These are phyloP conservation scores for Agrochola litura DNA, from an alignment of 2,888 invertebrate genomes.

Conservation along the genomic window DNA sequence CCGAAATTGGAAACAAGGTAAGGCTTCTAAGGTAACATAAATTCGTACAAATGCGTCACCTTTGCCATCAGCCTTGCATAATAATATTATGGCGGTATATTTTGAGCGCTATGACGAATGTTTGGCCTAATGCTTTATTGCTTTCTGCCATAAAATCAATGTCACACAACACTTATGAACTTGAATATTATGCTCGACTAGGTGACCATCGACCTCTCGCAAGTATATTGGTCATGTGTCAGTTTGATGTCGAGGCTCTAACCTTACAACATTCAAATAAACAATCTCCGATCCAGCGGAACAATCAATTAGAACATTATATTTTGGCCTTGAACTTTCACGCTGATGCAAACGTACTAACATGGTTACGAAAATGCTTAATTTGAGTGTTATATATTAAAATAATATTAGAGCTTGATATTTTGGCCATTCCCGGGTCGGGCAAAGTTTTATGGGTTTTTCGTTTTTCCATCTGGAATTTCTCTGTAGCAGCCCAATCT, in stretches of 20 bases:
- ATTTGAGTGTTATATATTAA: constrained; percentile 2
- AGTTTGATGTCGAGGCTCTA: constrained; percentile 35
- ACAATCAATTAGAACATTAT: constrained; percentile 61
- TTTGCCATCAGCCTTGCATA: constrained; percentile 40
- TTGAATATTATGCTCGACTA: constrained; percentile 41
- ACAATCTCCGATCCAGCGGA: constrained; percentile 38
- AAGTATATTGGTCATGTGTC: constrained; percentile 29
- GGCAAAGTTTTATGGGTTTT: too few relatives aligned
- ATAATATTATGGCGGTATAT: background rate
- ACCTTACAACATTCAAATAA: constrained; percentile 52
- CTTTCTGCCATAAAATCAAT: constrained; percentile 21
- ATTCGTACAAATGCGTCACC: constrained; percentile 19
- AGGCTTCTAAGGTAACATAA: constrained; percentile 38
- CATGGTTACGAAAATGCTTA: constrained; percentile 27
- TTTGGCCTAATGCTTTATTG: background rate
- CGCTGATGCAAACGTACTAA: constrained; percentile 45
- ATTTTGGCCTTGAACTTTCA: constrained; percentile 62
- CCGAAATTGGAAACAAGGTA: constrained; percentile 57
- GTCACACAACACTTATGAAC: constrained; percentile 44
- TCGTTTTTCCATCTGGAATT: background rate
- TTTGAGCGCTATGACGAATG: background rate
- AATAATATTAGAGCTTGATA: constrained; percentile 20
- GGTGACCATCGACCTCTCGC: constrained; percentile 56
- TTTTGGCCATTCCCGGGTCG: background rate
- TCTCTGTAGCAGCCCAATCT: background rate